Conservation (phyloP, 2,113 vertebrate genomes). For the Steatornis caripensis region DNA sequence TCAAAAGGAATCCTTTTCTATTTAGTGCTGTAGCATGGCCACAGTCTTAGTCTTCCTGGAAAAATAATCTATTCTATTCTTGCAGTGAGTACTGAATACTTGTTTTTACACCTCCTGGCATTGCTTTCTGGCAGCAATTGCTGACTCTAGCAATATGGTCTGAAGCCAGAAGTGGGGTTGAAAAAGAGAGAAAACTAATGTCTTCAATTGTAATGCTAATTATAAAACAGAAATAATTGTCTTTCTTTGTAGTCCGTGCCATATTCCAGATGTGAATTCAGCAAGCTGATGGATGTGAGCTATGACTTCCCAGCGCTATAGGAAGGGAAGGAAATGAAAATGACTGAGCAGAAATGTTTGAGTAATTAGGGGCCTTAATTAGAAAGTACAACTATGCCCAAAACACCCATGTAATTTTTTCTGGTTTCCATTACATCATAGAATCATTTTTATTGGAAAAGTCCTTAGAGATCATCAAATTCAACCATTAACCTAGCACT, state of each 20-base stretch:
- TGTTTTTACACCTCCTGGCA: neutral
- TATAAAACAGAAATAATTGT: neutral
- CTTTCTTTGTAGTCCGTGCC: neutral
- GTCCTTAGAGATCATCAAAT: no score
- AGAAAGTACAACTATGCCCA: neutral
- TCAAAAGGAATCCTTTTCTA: neutral
- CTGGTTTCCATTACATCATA: neutral
- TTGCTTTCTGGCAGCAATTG: neutral
- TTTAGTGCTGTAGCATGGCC: neutral
- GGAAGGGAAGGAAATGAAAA: neutral
- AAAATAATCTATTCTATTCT: neutral
- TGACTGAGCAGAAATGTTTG: neutral
- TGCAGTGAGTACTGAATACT: neutral
- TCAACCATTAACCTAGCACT: no score
- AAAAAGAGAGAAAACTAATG: neutral
- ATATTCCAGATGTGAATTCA: neutral
- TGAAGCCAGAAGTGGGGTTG: neutral
- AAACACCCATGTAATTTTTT: neutral
- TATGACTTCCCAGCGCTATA: neutral
- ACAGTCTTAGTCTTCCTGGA: neutral
- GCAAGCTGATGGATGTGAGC: neutral
- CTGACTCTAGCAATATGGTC: neutral
- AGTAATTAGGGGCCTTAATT: constrained; percentile 11
- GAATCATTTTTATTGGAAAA: no score
- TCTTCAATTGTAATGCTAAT: neutral